These are phyloP conservation scores for Sesia bembeciformis DNA, from an alignment of 2,888 invertebrate genomes.

Conservation along the genomic window DNA sequence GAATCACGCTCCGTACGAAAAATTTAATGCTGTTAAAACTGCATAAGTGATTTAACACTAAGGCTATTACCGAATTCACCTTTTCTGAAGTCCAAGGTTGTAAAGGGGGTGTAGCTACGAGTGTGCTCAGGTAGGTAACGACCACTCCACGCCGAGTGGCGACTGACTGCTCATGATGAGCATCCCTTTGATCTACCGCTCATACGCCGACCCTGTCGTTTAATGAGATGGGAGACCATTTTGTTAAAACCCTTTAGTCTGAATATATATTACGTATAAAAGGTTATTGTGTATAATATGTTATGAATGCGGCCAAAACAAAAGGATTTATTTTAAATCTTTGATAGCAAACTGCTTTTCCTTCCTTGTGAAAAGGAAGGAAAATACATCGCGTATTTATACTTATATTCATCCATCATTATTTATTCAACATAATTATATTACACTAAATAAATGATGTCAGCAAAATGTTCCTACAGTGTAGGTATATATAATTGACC, in stretches of 20 bases:
- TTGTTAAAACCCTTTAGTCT: slow-evolving; percentile 1
- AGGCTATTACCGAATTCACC: not conserved
- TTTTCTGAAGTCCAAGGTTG: not conserved
- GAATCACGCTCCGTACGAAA: too few species aligned
- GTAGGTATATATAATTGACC: too few species aligned
- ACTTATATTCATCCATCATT: too few species aligned
- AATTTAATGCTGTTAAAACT: too few species aligned
- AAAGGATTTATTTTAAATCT: too few species aligned
- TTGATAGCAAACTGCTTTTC: not conserved
- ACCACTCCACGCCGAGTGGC: slow-evolving; percentile 42
- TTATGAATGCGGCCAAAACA: too few species aligned
- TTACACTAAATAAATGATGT: too few species aligned
- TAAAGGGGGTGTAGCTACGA: slow-evolving; percentile 6
- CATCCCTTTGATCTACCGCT: slow-evolving; percentile 60
- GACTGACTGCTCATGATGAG: slow-evolving; percentile 33
- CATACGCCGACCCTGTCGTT: slow-evolving; percentile 34
- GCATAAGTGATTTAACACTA: not conserved
- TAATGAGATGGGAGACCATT: slow-evolving; percentile 35
- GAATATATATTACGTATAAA: too few species aligned
- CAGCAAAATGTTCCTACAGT: too few species aligned
- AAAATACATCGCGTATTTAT: too few species aligned
- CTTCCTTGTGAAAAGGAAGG: not conserved
- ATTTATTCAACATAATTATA: too few species aligned
- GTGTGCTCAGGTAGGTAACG: slow-evolving; percentile 38
- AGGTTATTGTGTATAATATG: too few species aligned